phyloP scores from a whole-genome alignment of 2,113 vertebrate species.

The Lophius piscatorius region DNA sequence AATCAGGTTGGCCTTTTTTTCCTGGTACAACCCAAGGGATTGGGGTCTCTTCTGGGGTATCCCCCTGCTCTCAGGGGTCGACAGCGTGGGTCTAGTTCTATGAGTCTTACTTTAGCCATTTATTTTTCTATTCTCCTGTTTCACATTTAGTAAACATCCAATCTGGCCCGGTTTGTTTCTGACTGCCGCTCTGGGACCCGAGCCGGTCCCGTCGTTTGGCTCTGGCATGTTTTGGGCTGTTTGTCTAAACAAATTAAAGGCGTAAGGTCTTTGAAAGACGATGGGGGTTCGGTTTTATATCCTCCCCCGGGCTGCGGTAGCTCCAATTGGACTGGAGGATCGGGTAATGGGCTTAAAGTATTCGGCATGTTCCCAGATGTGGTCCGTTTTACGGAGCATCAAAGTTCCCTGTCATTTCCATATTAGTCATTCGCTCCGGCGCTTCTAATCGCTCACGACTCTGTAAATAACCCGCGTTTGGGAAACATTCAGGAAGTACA shows the following conservation, averaged over 20 bases:
- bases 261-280: conserved; percentile 65
- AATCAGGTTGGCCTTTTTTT: too few relatives aligned
- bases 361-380: conserved; percentile 68
- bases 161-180: conserved; percentile 4
- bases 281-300: conserved; percentile 65
- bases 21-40: not conserved
- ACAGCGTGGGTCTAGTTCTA: conserved; percentile 15
- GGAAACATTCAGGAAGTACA: conserved; percentile 10
- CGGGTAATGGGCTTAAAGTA: conserved; percentile 69
- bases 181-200: conserved; percentile 53
- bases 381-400: conserved; percentile 55
- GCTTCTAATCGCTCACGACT: conserved; percentile 18
- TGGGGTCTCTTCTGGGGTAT: too few relatives aligned
- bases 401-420: conserved; percentile 65
- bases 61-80: not conserved
- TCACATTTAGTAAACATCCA: too few relatives aligned
- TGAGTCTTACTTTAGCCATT: too few relatives aligned
- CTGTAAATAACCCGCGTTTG: conserved; percentile 7
- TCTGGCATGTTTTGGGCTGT: conserved; percentile 68
- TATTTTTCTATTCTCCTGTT: too few relatives aligned
- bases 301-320: conserved; percentile 69
- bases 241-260: conserved; percentile 79
- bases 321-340: conserved; percentile 66
- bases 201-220: conserved; percentile 38
- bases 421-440: conserved; percentile 55